Conservation (phyloP, 2,888 invertebrate species). For the Leptinotarsa juncta region DNA sequence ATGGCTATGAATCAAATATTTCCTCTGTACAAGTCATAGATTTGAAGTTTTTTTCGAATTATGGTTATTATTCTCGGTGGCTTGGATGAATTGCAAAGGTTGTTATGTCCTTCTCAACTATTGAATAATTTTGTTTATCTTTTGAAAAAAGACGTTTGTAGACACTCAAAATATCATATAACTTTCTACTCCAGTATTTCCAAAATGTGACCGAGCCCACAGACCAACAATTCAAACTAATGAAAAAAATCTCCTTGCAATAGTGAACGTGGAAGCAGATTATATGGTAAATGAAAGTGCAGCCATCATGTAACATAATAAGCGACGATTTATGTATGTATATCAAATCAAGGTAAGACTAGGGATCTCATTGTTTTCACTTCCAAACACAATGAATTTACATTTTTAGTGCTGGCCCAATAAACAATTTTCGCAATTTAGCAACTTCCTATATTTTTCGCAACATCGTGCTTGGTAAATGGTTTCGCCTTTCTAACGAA, state of each 20-base stretch:
- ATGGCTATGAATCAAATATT: too few relatives aligned
- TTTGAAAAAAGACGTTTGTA: too few relatives aligned
- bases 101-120: too few relatives aligned
- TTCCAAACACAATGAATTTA: slow-evolving; percentile 20
- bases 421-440: slow-evolving; percentile 27
- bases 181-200: too few relatives aligned
- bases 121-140: too few relatives aligned
- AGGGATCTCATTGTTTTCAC: slow-evolving; percentile 27
- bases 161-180: too few relatives aligned
- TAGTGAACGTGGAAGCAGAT: slow-evolving; percentile 40
- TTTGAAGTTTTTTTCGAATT: too few relatives aligned
- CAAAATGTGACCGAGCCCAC: slow-evolving; percentile 1
- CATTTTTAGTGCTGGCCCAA: slow-evolving; percentile 22
- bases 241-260: slow-evolving; percentile 34
- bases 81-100: too few relatives aligned
- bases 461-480: neutral
- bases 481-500: neutral
- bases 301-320: slow-evolving; percentile 35
- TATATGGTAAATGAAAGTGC: slow-evolving; percentile 42
- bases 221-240: slow-evolving; percentile 1
- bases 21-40: too few relatives aligned
- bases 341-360: slow-evolving; percentile 6
- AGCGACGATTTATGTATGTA: slow-evolving; percentile 6
- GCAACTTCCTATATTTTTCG: slow-evolving; percentile 5
- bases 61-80: too few relatives aligned